phyloP scores from a whole-genome alignment of 2,888 invertebrate species.

The Chymomyza fuscimana region DNA sequence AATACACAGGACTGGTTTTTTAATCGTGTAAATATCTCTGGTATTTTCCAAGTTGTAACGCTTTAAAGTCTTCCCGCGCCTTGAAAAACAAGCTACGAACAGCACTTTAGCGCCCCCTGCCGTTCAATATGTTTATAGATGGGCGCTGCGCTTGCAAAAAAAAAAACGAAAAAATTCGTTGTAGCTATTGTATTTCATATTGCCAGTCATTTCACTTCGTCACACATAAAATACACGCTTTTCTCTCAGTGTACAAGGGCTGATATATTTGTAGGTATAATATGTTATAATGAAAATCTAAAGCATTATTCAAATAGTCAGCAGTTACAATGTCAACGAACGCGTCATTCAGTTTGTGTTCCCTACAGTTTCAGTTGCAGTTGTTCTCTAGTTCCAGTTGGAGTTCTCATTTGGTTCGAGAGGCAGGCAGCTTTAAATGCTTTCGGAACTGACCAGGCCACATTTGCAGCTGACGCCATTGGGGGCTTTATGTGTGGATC shows the following conservation, averaged over 20 bases:
- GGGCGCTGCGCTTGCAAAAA: too few species aligned
- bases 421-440: slow-evolving; percentile 5
- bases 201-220: too few species aligned
- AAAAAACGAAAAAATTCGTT: too few species aligned
- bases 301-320: slow-evolving; percentile 71
- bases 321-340: slow-evolving; percentile 63
- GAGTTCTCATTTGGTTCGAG: not conserved
- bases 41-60: too few species aligned
- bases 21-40: too few species aligned
- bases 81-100: too few species aligned
- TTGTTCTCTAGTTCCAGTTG: not conserved
- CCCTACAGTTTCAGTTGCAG: not conserved
- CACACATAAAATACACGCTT: not conserved
- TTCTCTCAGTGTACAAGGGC: slow-evolving; percentile 23
- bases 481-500: slow-evolving; percentile 20
- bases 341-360: slow-evolving; percentile 24
- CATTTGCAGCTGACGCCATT: slow-evolving; percentile 38
- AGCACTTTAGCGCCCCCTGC: too few species aligned
- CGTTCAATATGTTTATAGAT: too few species aligned
- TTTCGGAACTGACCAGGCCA: slow-evolving; percentile 13
- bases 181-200: too few species aligned
- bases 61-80: too few species aligned
- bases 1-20: too few species aligned
- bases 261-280: slow-evolving; percentile 19
- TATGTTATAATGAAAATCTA: slow-evolving; percentile 71